phyloP scores from a whole-genome alignment of 2,888 invertebrate species.

The Marronus borbonicus region DNA sequence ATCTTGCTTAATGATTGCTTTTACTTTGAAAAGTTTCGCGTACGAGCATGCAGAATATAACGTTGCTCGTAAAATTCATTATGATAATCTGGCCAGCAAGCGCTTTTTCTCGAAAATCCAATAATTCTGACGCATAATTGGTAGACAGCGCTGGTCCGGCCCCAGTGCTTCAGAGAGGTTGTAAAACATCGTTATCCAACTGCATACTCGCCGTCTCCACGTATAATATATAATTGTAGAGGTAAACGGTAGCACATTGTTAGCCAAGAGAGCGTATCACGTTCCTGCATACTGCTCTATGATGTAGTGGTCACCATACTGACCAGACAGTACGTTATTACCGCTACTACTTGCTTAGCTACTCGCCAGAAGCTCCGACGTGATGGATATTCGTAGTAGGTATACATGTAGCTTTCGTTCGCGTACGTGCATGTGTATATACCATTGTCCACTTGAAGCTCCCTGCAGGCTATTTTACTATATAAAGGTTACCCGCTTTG shows the following conservation, averaged over 20 bases:
- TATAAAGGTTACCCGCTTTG: conserved; percentile 35
- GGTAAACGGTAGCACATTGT: conserved; percentile 47
- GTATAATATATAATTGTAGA: conserved; percentile 48
- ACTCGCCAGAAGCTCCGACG: conserved; percentile 18
- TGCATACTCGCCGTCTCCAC: conserved; percentile 20
- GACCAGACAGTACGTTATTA: conserved; percentile 13
- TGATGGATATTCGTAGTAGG: conserved; percentile 32
- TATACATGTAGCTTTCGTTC: not conserved
- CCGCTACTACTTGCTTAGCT: not conserved
- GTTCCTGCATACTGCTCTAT: conserved; percentile 36
- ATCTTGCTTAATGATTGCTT: not conserved
- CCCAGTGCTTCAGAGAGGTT: conserved; percentile 1
- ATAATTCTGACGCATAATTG: conserved; percentile 30
- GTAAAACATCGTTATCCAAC: conserved; percentile 37
- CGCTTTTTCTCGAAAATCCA: conserved; percentile 13
- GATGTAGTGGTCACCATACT: conserved; percentile 48
- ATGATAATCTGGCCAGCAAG: not conserved
- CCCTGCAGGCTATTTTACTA: conserved; percentile 34
- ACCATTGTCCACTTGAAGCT: not conserved
- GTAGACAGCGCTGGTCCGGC: not conserved
- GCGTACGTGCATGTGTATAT: not conserved
- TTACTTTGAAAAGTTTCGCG: not conserved
- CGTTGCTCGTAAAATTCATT: conserved; percentile 3
- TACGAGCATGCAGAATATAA: not conserved
- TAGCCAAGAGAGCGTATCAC: conserved; percentile 47